Percentiles rank a stretch among this genome's conserved stretches.
Conservation (phyloP, 2,888 invertebrate genomes). For the Podotricha telesiphe region DNA sequence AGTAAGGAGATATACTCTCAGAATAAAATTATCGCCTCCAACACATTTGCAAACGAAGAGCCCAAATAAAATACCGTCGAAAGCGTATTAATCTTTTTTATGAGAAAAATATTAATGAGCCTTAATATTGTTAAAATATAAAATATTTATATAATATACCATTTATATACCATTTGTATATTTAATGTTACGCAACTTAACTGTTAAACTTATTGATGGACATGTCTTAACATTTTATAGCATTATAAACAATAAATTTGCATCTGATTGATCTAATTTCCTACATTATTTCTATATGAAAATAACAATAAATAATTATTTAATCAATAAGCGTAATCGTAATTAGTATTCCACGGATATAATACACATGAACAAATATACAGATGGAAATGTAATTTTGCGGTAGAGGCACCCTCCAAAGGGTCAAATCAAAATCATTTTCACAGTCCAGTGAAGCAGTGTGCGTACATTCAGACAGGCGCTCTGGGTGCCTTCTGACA, state of each 20-base stretch:
- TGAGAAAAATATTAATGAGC: slow-evolving; percentile 27
- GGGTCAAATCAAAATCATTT: slow-evolving; percentile 84
- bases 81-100: slow-evolving; percentile 30
- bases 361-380: slow-evolving; percentile 64
- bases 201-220: slow-evolving; percentile 7
- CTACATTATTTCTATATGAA: neutral
- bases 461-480: slow-evolving; percentile 57
- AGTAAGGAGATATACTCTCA: slow-evolving; percentile 81
- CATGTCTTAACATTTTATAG: neutral
- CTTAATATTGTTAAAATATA: neutral
- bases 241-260: slow-evolving; percentile 4
- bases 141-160: neutral
- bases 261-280: slow-evolving; percentile 6
- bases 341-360: slow-evolving; percentile 43
- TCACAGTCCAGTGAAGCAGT: slow-evolving; percentile 79
- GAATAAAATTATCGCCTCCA: slow-evolving; percentile 82
- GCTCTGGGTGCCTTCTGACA: slow-evolving; percentile 46
- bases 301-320: slow-evolving; percentile 8
- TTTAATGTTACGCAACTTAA: neutral
- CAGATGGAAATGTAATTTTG: slow-evolving; percentile 82
- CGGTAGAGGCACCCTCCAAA: slow-evolving; percentile 78
- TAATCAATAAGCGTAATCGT: slow-evolving; percentile 31
- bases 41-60: slow-evolving; percentile 78
- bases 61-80: slow-evolving; percentile 40
- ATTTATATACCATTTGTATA: neutral